Conservation (phyloP, 2,888 invertebrate species). For the Trypoxylon attenuatum region DNA sequence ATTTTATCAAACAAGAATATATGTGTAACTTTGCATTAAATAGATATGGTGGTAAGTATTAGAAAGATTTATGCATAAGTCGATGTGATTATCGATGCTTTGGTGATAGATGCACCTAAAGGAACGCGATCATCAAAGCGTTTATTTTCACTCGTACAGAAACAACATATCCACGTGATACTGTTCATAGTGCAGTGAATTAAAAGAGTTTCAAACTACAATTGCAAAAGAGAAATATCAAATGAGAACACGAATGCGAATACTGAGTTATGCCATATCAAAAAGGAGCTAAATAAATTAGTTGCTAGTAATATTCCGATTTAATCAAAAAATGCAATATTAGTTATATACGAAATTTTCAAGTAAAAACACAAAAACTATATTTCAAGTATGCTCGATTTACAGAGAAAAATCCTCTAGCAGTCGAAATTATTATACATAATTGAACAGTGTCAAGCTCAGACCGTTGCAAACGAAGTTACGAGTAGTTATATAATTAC, state of each 20-base stretch:
- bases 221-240: conserved; percentile 5
- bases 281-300: too few species aligned
- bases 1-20: conserved; percentile 46
- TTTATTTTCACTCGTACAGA: conserved; percentile 26
- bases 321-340: too few species aligned
- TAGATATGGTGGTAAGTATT: conserved; percentile 60
- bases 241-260: conserved; percentile 5
- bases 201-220: background rate
- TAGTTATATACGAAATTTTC: too few species aligned
- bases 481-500: too few species aligned
- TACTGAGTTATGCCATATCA: too few species aligned
- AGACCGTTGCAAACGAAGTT: too few species aligned
- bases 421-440: too few species aligned
- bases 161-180: conserved; percentile 45
- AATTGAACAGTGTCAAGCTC: too few species aligned
- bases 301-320: too few species aligned
- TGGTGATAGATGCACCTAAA: background rate
- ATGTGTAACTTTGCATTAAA: conserved; percentile 54
- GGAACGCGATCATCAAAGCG: conserved; percentile 1
- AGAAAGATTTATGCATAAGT: conserved; percentile 39
- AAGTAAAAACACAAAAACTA: too few species aligned
- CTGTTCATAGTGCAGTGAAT: conserved; percentile 27
- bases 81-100: conserved; percentile 31
- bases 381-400: too few species aligned
- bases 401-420: too few species aligned